Base-by-base conservation (phyloP, 2,888 invertebrate genomes). In the Carterocephalus palaemon region DNA sequence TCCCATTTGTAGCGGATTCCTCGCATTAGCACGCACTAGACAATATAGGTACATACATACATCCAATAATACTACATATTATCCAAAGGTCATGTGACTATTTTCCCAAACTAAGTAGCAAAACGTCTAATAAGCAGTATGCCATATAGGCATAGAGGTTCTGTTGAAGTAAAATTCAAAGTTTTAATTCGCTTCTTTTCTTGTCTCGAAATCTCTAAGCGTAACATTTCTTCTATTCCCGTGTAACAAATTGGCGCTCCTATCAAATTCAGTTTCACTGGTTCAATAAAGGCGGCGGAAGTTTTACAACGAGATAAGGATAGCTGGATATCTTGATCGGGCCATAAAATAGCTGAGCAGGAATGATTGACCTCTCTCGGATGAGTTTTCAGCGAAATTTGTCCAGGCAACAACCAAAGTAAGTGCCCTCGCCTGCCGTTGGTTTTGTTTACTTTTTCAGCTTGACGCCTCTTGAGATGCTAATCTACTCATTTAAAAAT, bases 1-100 rank as follows among this genome's bases (percentile, higher is more conserved):
- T 40, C 38, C 43, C 49, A 43, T 46, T 43, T 37, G 36, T 36
- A 40, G 24, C 36, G 36, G 40, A 49, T 47, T 43, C 43, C 43
- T 47, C 43, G 38, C 20, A 39, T 19, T 39, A 39, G 29, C 20
- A 29, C 36, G 16, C 24, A 36, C 24, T 20, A 22, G 8, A 8
- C 36, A 6, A 32, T 19, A 17, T 6, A n/a, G n/a, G n/a, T n/a
- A n/a, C n/a, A n/a, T n/a, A n/a, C n/a, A n/a, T n/a, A n/a, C n/a
- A n/a, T n/a, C n/a, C n/a, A n/a, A n/a, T n/a, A n/a, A n/a, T n/a
- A n/a, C n/a, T n/a, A n/a, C n/a, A n/a, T n/a, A n/a, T n/a, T n/a
- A n/a, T n/a, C n/a, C n/a, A n/a, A n/a, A n/a, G n/a, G n/a, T n/a
- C n/a, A n/a, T n/a, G n/a, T n/a, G n/a, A n/a, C n/a, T n/a, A n/a